phyloP scores from a whole-genome alignment of 2,888 invertebrate species.

The Emmelina monodactyla region DNA sequence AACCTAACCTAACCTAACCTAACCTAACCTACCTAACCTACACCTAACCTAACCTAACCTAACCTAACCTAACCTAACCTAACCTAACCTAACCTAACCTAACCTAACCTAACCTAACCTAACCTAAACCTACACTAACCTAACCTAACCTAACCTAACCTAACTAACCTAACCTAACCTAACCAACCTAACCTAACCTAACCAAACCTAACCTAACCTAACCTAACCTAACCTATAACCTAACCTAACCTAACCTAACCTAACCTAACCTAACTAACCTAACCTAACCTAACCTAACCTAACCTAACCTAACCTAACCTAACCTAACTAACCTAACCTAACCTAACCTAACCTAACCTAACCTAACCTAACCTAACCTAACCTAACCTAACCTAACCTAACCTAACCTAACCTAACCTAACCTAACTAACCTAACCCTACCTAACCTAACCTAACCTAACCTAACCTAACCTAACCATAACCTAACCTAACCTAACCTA shows the following conservation, averaged over 20 bases:
- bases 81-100: conserved; percentile 2
- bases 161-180: conserved; percentile 19
- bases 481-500: conserved; percentile 11
- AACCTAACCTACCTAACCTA: conserved; percentile 16
- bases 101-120: conserved; percentile 11
- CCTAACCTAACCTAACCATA: conserved; percentile 16
- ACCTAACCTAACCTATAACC: conserved; percentile 15
- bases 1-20: conserved; percentile 6
- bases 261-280: conserved; percentile 14
- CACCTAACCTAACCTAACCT: conserved; percentile 18
- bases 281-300: conserved; percentile 15
- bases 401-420: conserved; percentile 12
- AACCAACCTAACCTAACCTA: conserved; percentile 18
- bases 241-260: conserved; percentile 15
- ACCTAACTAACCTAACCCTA: conserved; percentile 14
- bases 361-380: conserved; percentile 8
- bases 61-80: conserved; percentile 18
- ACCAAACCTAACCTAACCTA: conserved; percentile 16
- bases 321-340: conserved; percentile 11
- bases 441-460: conserved; percentile 15
- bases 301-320: conserved; percentile 13
- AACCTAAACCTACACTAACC: conserved; percentile 6
- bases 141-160: not conserved
- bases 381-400: conserved; percentile 8
- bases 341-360: conserved; percentile 11